Base-by-base conservation (phyloP, 2,888 invertebrate genomes). In the Tubulanus polymorphus region DNA sequence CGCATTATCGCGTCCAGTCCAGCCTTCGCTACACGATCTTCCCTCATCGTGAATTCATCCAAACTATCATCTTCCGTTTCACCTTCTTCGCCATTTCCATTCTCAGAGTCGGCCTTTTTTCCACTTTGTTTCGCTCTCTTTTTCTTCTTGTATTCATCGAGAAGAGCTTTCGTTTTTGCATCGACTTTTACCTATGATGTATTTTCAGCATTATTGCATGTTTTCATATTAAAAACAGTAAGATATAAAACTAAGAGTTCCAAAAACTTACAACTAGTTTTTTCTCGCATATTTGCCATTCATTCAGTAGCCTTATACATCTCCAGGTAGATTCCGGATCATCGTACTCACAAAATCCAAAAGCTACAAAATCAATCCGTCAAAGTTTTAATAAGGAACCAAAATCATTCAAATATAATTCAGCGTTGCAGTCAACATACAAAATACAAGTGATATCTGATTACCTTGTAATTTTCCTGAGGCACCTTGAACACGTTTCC, bases 271-370 rank as follows among this genome's bases (percentile, higher is more conserved):
- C 96, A 57, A 97, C 90, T 67, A 99, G 84, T 74, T 88, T 88
- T 81, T 93, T 94, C 67, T 93, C 95, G 55, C 91, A 93, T 51
- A 99, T 87, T 79, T 88, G 87, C 79, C 93, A 87, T 69, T 93
- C 93, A 81, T 96, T 93, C 29, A 99, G 84, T 63, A 99, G 82
- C 46, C 82, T 71, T 62, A 99, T 93, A 64, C 96, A 94, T 63
- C 97, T 85, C 66, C 97, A 83, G 37, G 96, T 97, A 23, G 95
- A 91, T 81, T 95, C 94, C 20, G 97, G 95, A 56, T 91, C 89
- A 64, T 91, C 92, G 80, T 92, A 93, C 82, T 97, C 97, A 82
- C 96, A 94, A 82, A 97, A 99, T 10, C 97, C 97, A 81, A 97
- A 97, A 1, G 92, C 93, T 82, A 67, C 10, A 71, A 68, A n/a